Evolutionary conservation across 2,888 invertebrate genomes (phyloP).

Genomic region (Psococerastis gibbosa): DNA sequence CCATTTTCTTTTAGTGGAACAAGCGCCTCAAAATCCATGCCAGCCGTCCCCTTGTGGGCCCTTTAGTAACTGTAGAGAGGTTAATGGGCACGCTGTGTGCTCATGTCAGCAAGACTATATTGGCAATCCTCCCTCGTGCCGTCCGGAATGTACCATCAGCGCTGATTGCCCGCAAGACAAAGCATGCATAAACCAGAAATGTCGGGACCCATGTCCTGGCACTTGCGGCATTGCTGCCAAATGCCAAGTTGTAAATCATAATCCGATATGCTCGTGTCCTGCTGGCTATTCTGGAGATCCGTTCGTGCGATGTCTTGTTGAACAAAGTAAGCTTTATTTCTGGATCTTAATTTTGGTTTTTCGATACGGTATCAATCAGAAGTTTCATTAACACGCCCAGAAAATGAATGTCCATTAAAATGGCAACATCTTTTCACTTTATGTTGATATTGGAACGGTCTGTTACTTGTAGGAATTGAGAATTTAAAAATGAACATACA

Average conservation of each 20-base stretch:
- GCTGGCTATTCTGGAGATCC: slow-evolving; percentile 53
- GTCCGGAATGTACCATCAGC: slow-evolving; percentile 58
- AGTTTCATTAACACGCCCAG: no score
- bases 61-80: slow-evolving; percentile 44
- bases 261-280: slow-evolving; percentile 54
- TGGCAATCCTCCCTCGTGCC: slow-evolving; percentile 54
- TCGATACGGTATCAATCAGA: no score
- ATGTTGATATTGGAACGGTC: no score
- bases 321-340: slow-evolving; percentile 20
- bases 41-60: slow-evolving; percentile 56
- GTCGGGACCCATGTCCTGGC: slow-evolving; percentile 52
- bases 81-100: slow-evolving; percentile 48
- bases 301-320: slow-evolving; percentile 39
- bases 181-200: slow-evolving; percentile 57
- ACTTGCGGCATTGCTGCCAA: slow-evolving; percentile 53
- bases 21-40: slow-evolving; percentile 34
- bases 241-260: slow-evolving; percentile 56
- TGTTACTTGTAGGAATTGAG: no score
- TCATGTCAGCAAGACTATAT: slow-evolving; percentile 47
- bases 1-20: slow-evolving; percentile 12
- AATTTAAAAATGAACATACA: no score
- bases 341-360: neutral
- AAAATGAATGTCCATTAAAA: no score
- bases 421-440: no score
- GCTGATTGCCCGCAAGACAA: slow-evolving; percentile 50